These are phyloP conservation scores for Melanerpes formicivorus DNA, from an alignment of 2,113 vertebrate genomes.

Conservation along the genomic window DNA sequence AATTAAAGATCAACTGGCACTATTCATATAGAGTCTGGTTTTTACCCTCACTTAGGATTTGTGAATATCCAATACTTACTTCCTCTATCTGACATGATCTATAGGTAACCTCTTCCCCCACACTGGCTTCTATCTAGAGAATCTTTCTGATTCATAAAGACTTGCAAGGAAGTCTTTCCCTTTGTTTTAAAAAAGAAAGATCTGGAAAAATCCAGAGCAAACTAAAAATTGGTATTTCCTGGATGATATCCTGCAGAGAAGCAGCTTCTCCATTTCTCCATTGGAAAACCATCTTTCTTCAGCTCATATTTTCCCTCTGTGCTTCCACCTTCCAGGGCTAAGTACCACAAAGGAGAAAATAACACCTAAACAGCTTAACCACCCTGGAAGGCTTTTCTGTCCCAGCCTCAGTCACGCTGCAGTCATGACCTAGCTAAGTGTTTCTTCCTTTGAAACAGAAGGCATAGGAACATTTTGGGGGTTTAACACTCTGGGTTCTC, in stretches of 20 bases:
- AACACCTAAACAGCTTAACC: background rate
- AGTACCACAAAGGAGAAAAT: background rate
- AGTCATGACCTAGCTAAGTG: background rate
- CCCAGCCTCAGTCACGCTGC: background rate
- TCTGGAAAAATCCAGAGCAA: background rate
- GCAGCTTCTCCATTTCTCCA: background rate
- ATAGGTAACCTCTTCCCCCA: background rate
- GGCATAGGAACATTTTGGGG: background rate
- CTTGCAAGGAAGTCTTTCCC: background rate
- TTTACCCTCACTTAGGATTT: background rate
- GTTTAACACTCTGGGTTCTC: background rate
- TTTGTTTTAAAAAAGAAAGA: background rate
- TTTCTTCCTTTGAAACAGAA: background rate
- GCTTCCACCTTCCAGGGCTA: background rate
- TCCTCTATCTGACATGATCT: background rate
- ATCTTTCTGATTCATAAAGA: background rate
- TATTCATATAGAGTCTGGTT: background rate
- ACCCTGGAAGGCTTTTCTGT: background rate
- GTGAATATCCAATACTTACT: background rate
- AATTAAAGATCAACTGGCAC: background rate
- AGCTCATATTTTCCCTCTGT: background rate
- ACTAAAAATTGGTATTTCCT: background rate
- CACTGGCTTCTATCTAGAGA: background rate
- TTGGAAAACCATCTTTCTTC: background rate
- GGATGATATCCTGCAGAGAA: background rate